Evolutionary conservation across 2,113 vertebrate genomes (phyloP).

Genomic region (Gyps fulvus): DNA sequence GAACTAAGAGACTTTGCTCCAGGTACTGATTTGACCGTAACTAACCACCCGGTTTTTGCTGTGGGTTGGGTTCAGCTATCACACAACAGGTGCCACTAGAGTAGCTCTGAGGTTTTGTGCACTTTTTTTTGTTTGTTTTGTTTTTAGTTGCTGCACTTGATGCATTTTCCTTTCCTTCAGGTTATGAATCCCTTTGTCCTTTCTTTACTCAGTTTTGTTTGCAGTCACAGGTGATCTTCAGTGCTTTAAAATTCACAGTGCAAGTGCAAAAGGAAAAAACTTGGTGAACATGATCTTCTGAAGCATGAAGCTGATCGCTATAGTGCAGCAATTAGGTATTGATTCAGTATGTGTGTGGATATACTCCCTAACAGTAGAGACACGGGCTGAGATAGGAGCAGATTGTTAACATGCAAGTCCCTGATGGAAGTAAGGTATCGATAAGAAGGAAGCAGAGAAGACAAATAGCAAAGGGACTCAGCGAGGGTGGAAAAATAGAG

Average conservation of each 20-base stretch:
- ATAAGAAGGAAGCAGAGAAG: background rate
- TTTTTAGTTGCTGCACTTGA: background rate
- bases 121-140: too few species aligned
- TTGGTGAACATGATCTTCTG: background rate
- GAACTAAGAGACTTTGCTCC: background rate
- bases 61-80: background rate
- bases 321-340: background rate
- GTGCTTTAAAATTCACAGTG: background rate
- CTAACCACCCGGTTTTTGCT: background rate
- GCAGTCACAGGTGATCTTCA: background rate
- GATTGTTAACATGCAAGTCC: background rate
- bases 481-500: background rate
- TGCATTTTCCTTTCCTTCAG: background rate
- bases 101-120: background rate
- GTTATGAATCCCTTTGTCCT: background rate
- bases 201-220: background rate
- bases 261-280: background rate
- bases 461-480: background rate
- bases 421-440: background rate
- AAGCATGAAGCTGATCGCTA: background rate
- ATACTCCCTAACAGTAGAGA: background rate
- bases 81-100: background rate
- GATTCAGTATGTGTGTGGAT: background rate
- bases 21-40: background rate
- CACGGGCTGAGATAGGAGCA: background rate